Evolutionary conservation across 2,888 invertebrate species (phyloP), one percentile per base, ranked within the genome.

Genomic region (Coremacera marginata): DNA sequence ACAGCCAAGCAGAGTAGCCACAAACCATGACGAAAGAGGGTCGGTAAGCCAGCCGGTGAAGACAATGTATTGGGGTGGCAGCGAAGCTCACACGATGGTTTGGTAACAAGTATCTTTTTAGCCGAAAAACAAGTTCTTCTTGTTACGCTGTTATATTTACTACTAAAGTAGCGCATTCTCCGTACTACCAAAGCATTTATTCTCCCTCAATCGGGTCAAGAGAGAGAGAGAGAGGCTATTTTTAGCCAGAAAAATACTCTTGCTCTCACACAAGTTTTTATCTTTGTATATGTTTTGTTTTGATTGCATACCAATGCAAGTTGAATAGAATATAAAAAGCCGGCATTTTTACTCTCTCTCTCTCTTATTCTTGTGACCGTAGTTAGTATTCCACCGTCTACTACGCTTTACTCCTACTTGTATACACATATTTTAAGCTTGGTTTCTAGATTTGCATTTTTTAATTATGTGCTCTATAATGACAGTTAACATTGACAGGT

Each of bases 241-340:
- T 44, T 19, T 60, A 60, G 27, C 5, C 14, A 5, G 68, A 19
- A 44, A 67, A 8, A 31, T 9, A 7, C 27, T 72, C 49, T 62
- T 74, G 76, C 76, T 79, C 81, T 72, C 79, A 67, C 65, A 62
- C 51, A 77, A 25, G 77, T 75, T 71, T 76, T 57, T 78, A 62
- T 52, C 37, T 60, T 25, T 80, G 82, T 84, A 78, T 84, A 81
- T 79, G 87, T 82, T 87, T 87, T 87, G 86, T 87, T 87, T 86
- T 87, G 86, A 84, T 86, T 82, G 82, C 84, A 84, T 78, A 82
- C 81, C 80, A 77, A 80, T 78, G 63, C 80, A 84, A 70, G 80
- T 81, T 27, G 25, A 7, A n/a, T 3, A 27, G 14, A n/a, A n/a
- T 63, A 31, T 51, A 22, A 22, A 51, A 49, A 49, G 51, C 68